Evolutionary conservation across 2,113 vertebrate genomes (phyloP).

Genomic region (Halcyon senegalensis): DNA sequence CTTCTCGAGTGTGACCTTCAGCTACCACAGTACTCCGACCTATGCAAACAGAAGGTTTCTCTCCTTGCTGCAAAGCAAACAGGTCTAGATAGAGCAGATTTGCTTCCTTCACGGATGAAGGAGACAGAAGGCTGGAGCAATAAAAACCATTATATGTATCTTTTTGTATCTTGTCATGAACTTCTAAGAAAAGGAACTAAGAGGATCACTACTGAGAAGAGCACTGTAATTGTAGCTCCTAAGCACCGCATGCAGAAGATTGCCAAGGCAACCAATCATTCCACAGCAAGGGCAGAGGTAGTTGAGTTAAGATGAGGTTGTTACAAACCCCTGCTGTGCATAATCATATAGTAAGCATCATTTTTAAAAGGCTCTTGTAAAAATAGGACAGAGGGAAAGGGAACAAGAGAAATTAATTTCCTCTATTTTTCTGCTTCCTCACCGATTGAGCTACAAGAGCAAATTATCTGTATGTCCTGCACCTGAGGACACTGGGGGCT

Average conservation of each 20-base stretch:
- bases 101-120: not conserved
- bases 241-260: conserved; percentile 41
- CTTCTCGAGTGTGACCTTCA: not conserved
- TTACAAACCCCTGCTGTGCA: conserved; percentile 62
- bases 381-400: conserved; percentile 55
- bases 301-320: conserved; percentile 67
- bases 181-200: conserved; percentile 74
- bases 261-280: conserved; percentile 78
- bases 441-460: conserved; percentile 68
- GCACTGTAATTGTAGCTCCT: conserved; percentile 72
- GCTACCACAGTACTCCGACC: not conserved
- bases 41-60: conserved; percentile 11
- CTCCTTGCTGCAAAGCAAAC: conserved; percentile 20
- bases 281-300: conserved; percentile 64
- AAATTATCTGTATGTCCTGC: conserved; percentile 47
- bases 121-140: conserved; percentile 24
- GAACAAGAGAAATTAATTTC: conserved; percentile 73
- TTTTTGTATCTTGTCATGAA: conserved; percentile 72
- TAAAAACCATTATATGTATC: conserved; percentile 72
- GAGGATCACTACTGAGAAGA: conserved; percentile 76
- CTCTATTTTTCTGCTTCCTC: conserved; percentile 71
- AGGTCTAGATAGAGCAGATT: conserved; percentile 28
- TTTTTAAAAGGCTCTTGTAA: conserved; percentile 79
- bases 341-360: conserved; percentile 76
- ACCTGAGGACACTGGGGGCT: conserved; percentile 71